These are phyloP conservation scores for Hoplodrina ambigua DNA, from an alignment of 2,888 invertebrate species.

Conservation along the genomic window DNA sequence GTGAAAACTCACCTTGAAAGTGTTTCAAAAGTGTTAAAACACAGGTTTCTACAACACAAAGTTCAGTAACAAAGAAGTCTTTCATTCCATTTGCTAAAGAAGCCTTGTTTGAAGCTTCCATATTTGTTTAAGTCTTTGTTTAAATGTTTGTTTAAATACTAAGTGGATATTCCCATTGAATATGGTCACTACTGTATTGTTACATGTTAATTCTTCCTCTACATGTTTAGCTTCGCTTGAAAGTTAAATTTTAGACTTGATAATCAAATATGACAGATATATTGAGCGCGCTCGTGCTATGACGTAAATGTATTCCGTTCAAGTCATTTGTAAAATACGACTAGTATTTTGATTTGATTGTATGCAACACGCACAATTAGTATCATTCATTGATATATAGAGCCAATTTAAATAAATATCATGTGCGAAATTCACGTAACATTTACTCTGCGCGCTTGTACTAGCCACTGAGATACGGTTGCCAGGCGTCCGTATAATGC, in stretches of 20 bases:
- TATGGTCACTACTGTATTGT: not conserved
- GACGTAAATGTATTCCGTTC: too few relatives aligned
- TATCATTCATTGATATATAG: too few relatives aligned
- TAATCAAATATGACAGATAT: too few relatives aligned
- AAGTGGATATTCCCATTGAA: conserved; percentile 10
- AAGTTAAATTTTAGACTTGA: not conserved
- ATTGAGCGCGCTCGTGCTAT: too few relatives aligned
- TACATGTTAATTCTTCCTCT: conserved; percentile 7
- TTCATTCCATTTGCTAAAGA: conserved; percentile 2
- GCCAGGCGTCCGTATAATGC: too few relatives aligned
- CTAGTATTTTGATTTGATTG: too few relatives aligned
- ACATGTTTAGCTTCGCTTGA: not conserved
- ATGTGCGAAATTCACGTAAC: too few relatives aligned
- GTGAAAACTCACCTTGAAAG: not conserved
- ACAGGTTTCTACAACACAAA: conserved; percentile 1
- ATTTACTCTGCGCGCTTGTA: too few relatives aligned
- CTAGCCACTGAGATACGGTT: too few relatives aligned
- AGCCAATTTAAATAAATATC: too few relatives aligned
- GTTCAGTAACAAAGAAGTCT: conserved; percentile 3
- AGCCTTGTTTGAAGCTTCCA: conserved; percentile 13
- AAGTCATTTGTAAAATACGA: too few relatives aligned
- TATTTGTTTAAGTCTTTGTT: conserved; percentile 19
- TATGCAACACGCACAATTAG: too few relatives aligned
- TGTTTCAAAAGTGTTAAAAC: conserved; percentile 15
- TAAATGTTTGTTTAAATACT: not conserved